A percentile compares a stretch with the other conserved stretches of the same genome.
phyloP scores from a whole-genome alignment of 2,888 invertebrate genomes.

The Rhagonycha lutea region DNA sequence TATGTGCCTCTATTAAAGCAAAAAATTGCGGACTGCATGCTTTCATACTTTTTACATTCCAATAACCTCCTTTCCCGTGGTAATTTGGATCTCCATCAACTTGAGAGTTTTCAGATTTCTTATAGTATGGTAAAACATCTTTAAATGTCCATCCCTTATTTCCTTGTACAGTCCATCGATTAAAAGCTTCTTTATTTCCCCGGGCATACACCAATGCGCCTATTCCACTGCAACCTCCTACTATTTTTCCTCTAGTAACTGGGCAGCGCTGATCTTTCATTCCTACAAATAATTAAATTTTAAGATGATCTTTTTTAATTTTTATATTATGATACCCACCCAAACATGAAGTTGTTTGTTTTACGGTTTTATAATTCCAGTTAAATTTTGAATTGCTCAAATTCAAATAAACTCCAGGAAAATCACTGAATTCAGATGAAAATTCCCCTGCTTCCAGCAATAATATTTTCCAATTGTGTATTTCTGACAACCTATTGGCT shows the following conservation, averaged over 20 bases:
- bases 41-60: slow-evolving; percentile 62
- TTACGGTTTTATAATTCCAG: slow-evolving; percentile 3
- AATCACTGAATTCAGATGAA: slow-evolving; percentile 79
- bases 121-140: slow-evolving; percentile 58
- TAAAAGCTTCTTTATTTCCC: slow-evolving; percentile 68
- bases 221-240: slow-evolving; percentile 57
- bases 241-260: slow-evolving; percentile 61
- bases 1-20: slow-evolving; percentile 49
- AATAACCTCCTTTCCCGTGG: slow-evolving; percentile 64
- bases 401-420: slow-evolving; percentile 75
- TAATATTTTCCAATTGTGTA: slow-evolving; percentile 72
- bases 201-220: slow-evolving; percentile 61
- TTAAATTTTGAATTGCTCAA: slow-evolving; percentile 57
- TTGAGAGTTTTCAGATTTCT: slow-evolving; percentile 54
- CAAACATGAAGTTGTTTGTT: not conserved
- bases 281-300: too few relatives aligned
- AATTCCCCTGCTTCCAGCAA: slow-evolving; percentile 79
- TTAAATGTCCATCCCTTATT: slow-evolving; percentile 71
- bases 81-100: slow-evolving; percentile 54
- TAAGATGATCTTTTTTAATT: too few relatives aligned
- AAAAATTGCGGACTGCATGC: slow-evolving; percentile 56
- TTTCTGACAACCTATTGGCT: slow-evolving; percentile 74
- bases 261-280: slow-evolving; percentile 30
- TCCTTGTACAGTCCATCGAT: slow-evolving; percentile 68
- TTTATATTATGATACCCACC: too few relatives aligned